Evolutionary conservation across 1,140 invertebrate genomes (phyloP), one percentile per base, ranked within the genome.

Genomic region (Globodera ellingtonae): DNA sequence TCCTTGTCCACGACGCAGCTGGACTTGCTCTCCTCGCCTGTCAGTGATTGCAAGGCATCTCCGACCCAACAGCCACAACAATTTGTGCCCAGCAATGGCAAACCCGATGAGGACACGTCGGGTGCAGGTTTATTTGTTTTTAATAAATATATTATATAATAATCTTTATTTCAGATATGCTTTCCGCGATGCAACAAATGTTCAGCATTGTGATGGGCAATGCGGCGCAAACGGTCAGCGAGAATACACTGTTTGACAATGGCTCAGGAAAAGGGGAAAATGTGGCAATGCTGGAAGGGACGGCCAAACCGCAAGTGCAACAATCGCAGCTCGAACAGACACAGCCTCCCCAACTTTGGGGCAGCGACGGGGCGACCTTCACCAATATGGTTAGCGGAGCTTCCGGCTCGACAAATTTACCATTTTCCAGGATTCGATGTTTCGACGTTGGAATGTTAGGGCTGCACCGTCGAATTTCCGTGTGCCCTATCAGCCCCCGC

Each of bases 391-490:
- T 81, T 35, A 70, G 72, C 10, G 35, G 35, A 35, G 35, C 1
- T 35, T 35, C 35, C 35, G 35, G 35, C 35, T 35, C 35, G 35
- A 35, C 35, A 35, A 35, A 35, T 35, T 2, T 2, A 35, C 35
- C 1, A 35, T 35, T 46, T 81, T 81, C 15, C 50, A 81, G 80
- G 80, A 81, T 47, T 67, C 80, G 56, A 81, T 81, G 80, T 81
- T 81, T 44, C 77, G 77, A n/a, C 80, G 80, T 0, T 81, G 80
- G 80, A 80, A 81, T 81, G 78, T 81, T 44, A 67, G 80, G 46
- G 80, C 80, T 9, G 80, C 80, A 59, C 80, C 80, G 56, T 75
- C 80, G 44, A 81, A 81, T 81, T 81, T 81, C 35, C 79, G 80
- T 46, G 80, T 80, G 66, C 35, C 77, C 50, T 81, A 81, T 62